Base-by-base conservation (phyloP, 2,888 invertebrate genomes). In the Sussaba pulchella region DNA sequence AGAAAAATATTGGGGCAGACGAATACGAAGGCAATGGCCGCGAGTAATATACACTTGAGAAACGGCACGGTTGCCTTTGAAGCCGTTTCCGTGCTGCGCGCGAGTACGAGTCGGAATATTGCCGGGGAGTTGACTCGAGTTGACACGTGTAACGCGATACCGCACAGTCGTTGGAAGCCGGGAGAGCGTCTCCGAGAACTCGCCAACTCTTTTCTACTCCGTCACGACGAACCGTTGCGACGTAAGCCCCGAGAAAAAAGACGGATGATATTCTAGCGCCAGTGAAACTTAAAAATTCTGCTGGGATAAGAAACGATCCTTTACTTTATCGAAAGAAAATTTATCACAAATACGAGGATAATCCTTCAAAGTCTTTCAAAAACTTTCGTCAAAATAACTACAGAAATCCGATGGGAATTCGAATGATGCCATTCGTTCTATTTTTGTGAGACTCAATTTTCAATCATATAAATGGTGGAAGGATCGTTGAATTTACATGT, bases 101-200 rank as follows among this genome's bases (percentile, higher is more conserved):
- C 63, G 39, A n/a, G 57, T 50, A 71, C 36, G 66, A 73, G 63
- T 69, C 45, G 67, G 73, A 78, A 69, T 52, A 73, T 78, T 73
- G 73, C 78, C 61, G 45, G 69, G 78, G 78, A 63, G 78, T 78
- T 47, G 67, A 72, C 72, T 67, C 61, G 78, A 78, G 66, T 67
- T 67, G 78, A 78, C 73, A 69, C 73, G 73, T 73, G 78, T 73
- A 78, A 78, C 45, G 57, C 52, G 78, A 78, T 73, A 73, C 78
- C 67, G 31, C 31, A 78, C 67, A 69, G 78, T 72, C 26, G 72
- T 41, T n/a, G 41, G 50, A 52, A 72, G 63, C 67, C 4, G 61
- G 52, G 67, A 50, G 73, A 73, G 45, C 54, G 54, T 52, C 78
- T 63, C 67, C 67, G 39, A 54, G 63, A 78, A 69, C 63, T 73